phyloP scores from a whole-genome alignment of 2,797 vertebrate genomes.

The Ctenopoma multispine region DNA sequence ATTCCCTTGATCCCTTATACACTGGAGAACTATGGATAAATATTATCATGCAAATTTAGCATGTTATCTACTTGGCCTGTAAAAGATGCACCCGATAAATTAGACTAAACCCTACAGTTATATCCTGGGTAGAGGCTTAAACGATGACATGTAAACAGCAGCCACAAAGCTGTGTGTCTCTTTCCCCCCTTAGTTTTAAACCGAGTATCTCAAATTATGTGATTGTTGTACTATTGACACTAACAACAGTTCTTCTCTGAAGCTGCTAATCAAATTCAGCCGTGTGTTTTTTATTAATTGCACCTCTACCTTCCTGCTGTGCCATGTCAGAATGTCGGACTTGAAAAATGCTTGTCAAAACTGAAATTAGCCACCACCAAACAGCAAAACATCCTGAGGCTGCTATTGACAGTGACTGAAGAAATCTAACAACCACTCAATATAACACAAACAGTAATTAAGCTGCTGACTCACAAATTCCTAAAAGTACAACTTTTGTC shows the following conservation, averaged over 20 bases:
- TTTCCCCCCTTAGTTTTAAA: too few species aligned
- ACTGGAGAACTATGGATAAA: neutral
- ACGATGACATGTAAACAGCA: too few species aligned
- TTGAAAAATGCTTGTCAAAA: neutral
- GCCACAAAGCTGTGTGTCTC: too few species aligned
- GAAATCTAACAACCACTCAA: neutral
- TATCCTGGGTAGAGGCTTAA: neutral
- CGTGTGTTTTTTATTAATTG: neutral
- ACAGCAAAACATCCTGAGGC: neutral
- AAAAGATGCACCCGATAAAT: neutral
- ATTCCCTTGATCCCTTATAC: conserved; percentile 33
- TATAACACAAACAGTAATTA: neutral
- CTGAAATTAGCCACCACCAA: neutral
- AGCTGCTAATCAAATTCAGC: neutral
- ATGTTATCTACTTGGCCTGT: too few species aligned
- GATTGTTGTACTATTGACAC: too few species aligned
- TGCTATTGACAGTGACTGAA: neutral
- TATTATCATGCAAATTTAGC: too few species aligned
- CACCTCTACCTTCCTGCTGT: neutral
- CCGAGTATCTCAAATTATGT: too few species aligned
- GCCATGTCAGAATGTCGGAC: neutral
- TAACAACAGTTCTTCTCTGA: neutral
- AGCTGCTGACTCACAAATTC: conserved; percentile 7
- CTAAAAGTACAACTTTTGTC: too few species aligned
- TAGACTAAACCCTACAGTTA: neutral